Base-by-base conservation (phyloP, 2,113 vertebrate species). In the Scomber colias region DNA sequence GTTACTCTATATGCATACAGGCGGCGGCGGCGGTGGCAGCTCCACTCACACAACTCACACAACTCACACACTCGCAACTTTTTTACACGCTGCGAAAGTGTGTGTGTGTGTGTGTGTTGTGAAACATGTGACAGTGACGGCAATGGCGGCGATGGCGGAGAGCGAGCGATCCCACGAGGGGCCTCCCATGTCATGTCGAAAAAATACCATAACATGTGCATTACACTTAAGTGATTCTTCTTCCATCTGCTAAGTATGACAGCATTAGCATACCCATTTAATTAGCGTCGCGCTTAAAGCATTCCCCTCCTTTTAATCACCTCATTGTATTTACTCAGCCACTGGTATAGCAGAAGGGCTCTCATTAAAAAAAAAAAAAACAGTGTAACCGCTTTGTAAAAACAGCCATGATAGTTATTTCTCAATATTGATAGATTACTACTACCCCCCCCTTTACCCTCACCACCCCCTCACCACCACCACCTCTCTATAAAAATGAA, bases 251-350 rank as follows among this genome's bases (percentile, higher is more conserved):
- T 98, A 98, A 97, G 96, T 97, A 97, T 97, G 97, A 98, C 97
- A 97, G 96, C 98, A 99, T 99, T 99, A 97, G 97, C 98, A 98
- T 99, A 98, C 96, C 96, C 96, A 96, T 97, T 99, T 99, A 99
- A 99, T 99, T 99, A 99, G 97, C 95, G 92, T 94, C 94, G 93
- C 90, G 96, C 97, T 97, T 97, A 97, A 97, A 96, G 96, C 97
- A 61, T 83, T 71, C 85, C 96, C 95, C 95, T 27, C 96, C 94
- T 96, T 97, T 98, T 98, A 99, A 99, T 98, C 97, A 98, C 97
- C 96, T 96, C 96, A 95, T 96, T 96, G 97, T 98, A 97, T 98
- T 98, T 97, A 96, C 96, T 96, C 96, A 87, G 82, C 74, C 82
- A 83, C 79, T 81, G 81, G 85, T 71, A 83, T 71, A 83, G 86